A percentile compares a stretch with the other conserved stretches of the same genome.
These are phyloP conservation scores for Pipistrellus kuhlii DNA, from an alignment of 2,797 vertebrate species.

Conservation along the genomic window DNA sequence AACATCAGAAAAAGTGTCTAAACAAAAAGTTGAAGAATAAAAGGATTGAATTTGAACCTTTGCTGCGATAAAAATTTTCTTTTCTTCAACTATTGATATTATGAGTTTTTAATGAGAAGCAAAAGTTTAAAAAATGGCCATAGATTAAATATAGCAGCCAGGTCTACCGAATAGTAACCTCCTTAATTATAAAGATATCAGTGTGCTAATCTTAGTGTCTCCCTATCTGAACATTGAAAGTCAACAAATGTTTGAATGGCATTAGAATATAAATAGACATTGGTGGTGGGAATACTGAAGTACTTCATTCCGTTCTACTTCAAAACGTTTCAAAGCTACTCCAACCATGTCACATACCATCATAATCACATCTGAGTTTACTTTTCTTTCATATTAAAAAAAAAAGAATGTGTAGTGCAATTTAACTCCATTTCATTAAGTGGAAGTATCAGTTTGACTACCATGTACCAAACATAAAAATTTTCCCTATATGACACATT, in stretches of 20 bases:
- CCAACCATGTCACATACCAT: not conserved
- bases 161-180: not conserved
- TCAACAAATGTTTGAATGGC: not conserved
- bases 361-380: not conserved
- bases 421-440: constrained; percentile 19
- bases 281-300: not conserved
- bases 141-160: not conserved
- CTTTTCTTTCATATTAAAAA: not conserved
- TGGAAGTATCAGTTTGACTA: not conserved
- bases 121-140: not conserved
- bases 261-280: not conserved
- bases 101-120: not conserved
- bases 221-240: not conserved
- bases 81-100: constrained; percentile 13
- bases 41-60: not conserved
- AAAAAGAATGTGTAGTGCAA: constrained; percentile 1
- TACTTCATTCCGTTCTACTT: not conserved
- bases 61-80: constrained; percentile 40
- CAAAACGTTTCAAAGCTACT: not conserved
- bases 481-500: not conserved
- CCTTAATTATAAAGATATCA: not conserved
- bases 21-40: constrained; percentile 48
- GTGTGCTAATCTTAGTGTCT: not conserved
- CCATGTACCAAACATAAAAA: not conserved
- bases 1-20: constrained; percentile 52